Percentiles rank a stretch among this genome's conserved stretches.
phyloP scores from a whole-genome alignment of 2,113 vertebrate genomes.

The Laterallus jamaicensis region DNA sequence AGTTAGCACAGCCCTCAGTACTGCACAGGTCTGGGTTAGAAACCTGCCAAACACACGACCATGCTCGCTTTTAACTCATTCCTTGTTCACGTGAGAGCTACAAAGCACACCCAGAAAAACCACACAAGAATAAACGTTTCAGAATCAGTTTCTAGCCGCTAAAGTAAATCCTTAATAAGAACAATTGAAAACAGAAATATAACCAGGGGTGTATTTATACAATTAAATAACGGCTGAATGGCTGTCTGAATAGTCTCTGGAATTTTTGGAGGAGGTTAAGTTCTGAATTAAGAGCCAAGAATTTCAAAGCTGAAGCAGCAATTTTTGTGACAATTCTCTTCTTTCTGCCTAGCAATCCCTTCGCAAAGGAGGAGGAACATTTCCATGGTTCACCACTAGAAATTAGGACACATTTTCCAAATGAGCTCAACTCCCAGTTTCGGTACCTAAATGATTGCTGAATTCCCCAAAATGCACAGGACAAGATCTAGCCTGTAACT shows the following conservation, averaged over 20 bases:
- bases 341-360: background rate
- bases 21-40: background rate
- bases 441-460: background rate
- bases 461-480: background rate
- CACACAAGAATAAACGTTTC: background rate
- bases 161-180: background rate
- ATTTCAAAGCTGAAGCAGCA: background rate
- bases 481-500: background rate
- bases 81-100: background rate
- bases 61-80: background rate
- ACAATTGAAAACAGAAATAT: background rate
- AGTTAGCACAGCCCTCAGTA: background rate
- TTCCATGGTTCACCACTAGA: background rate
- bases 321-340: background rate
- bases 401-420: background rate
- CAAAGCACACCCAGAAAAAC: background rate
- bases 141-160: background rate
- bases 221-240: background rate
- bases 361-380: background rate
- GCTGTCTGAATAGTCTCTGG: background rate
- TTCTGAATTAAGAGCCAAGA: background rate
- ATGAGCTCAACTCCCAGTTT: background rate
- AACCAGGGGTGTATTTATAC: background rate
- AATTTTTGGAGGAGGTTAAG: background rate
- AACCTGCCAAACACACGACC: background rate